Evolutionary conservation across 2,888 invertebrate species (phyloP).

Genomic region (Drosophila aldrichi): DNA sequence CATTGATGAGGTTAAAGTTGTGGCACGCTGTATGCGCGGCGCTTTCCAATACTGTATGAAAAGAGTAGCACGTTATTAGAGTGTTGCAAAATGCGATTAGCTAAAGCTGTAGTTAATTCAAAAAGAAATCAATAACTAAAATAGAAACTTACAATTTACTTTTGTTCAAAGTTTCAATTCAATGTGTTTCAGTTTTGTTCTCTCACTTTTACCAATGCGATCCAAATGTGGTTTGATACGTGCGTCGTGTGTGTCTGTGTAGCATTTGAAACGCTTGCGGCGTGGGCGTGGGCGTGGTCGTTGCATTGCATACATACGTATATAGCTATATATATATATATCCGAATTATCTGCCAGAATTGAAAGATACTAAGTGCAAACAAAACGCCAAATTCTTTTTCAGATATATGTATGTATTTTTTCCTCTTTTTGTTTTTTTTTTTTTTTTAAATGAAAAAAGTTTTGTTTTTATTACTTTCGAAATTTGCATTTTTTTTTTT

Average conservation of each 20-base stretch:
- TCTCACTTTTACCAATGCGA: slow-evolving; percentile 68
- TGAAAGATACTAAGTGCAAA: slow-evolving; percentile 69
- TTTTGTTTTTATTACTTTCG: slow-evolving; percentile 63
- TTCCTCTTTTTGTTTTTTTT: slow-evolving; percentile 37
- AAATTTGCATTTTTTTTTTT: slow-evolving; percentile 52
- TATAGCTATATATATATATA: slow-evolving; percentile 31
- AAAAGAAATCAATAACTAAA: slow-evolving; percentile 34
- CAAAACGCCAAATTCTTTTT: slow-evolving; percentile 36
- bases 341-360: slow-evolving; percentile 59
- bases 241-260: slow-evolving; percentile 65
- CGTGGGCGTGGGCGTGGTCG: slow-evolving; percentile 58
- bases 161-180: slow-evolving; percentile 47
- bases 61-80: slow-evolving; percentile 17
- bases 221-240: slow-evolving; percentile 72
- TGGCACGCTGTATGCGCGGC: slow-evolving; percentile 84
- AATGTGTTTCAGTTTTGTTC: slow-evolving; percentile 60
- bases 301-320: slow-evolving; percentile 44
- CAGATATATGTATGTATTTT: slow-evolving; percentile 8
- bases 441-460: slow-evolving; percentile 74
- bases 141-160: slow-evolving; percentile 70
- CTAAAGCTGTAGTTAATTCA: slow-evolving; percentile 7
- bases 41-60: slow-evolving; percentile 83
- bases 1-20: slow-evolving; percentile 85
- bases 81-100: not conserved
- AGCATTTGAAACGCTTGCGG: slow-evolving; percentile 69